A percentile compares a stretch with the other conserved stretches of the same genome.
Evolutionary conservation across 1,140 invertebrate species (phyloP).

Genomic region (Drosophila asahinai): DNA sequence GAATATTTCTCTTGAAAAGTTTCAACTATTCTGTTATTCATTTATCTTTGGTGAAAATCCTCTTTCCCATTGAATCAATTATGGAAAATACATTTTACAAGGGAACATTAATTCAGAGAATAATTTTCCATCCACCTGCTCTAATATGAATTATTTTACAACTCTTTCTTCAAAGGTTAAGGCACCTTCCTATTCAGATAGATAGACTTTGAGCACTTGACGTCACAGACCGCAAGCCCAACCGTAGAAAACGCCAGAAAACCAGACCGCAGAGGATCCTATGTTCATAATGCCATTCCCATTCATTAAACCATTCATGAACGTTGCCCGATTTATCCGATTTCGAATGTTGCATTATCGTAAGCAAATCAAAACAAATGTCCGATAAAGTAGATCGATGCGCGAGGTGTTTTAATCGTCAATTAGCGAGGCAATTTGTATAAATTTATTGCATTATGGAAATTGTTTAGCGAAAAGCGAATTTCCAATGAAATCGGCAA

Average conservation of each 20-base stretch:
- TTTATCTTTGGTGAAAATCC: not conserved
- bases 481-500: slow-evolving; percentile 32
- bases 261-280: slow-evolving; percentile 7
- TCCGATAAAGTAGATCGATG: slow-evolving; percentile 42
- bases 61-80: not conserved
- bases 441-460: slow-evolving; percentile 63
- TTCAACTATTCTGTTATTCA: not conserved
- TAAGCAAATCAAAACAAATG: slow-evolving; percentile 66
- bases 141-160: slow-evolving; percentile 4
- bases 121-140: not conserved
- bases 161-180: slow-evolving; percentile 1
- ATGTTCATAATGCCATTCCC: slow-evolving; percentile 12
- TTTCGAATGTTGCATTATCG: slow-evolving; percentile 23
- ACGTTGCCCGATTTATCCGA: slow-evolving; percentile 17
- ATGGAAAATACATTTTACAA: not conserved
- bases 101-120: not conserved
- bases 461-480: slow-evolving; percentile 47
- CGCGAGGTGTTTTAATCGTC: slow-evolving; percentile 50
- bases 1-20: not conserved
- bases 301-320: slow-evolving; percentile 53
- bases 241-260: slow-evolving; percentile 7
- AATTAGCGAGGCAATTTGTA: slow-evolving; percentile 62
- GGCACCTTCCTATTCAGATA: not conserved
- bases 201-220: slow-evolving; percentile 12
- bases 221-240: slow-evolving; percentile 22